These are phyloP conservation scores for Mamestra configurata DNA, from an alignment of 1,140 invertebrate genomes.

Conservation along the genomic window DNA sequence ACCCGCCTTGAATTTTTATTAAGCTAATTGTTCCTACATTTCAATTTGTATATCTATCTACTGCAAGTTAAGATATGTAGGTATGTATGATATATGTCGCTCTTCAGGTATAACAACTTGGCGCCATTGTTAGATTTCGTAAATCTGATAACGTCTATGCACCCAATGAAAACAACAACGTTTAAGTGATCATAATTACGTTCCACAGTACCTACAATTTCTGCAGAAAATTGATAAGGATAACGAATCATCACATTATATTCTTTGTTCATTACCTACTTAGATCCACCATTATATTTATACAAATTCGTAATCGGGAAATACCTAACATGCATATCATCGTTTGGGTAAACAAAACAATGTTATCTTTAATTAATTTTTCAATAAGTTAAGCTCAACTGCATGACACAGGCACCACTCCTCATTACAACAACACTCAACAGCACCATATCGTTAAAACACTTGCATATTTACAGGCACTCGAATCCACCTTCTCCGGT, in stretches of 20 bases:
- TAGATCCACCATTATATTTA: neutral
- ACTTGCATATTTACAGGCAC: too few species aligned
- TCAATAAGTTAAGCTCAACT: neutral
- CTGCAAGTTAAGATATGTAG: neutral
- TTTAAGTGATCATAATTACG: neutral
- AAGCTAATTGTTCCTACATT: constrained; percentile 1
- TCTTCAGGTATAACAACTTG: neutral
- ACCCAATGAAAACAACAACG: neutral
- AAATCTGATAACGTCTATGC: neutral
- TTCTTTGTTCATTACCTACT: too few species aligned
- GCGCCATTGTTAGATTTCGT: too few species aligned
- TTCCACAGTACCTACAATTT: neutral
- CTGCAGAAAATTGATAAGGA: neutral
- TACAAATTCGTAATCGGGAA: neutral
- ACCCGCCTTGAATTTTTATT: constrained; percentile 59
- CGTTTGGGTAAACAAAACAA: constrained; percentile 3
- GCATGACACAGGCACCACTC: neutral
- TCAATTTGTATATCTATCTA: neutral
- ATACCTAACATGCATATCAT: neutral
- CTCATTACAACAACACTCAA: neutral
- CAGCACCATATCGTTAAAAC: neutral
- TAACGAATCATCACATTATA: neutral
- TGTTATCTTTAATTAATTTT: constrained; percentile 4
- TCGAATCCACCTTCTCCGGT: too few species aligned
- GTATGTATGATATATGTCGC: neutral